These are phyloP conservation scores for Odontamblyopus lacepedii DNA, from an alignment of 2,797 vertebrate genomes.

Conservation along the genomic window DNA sequence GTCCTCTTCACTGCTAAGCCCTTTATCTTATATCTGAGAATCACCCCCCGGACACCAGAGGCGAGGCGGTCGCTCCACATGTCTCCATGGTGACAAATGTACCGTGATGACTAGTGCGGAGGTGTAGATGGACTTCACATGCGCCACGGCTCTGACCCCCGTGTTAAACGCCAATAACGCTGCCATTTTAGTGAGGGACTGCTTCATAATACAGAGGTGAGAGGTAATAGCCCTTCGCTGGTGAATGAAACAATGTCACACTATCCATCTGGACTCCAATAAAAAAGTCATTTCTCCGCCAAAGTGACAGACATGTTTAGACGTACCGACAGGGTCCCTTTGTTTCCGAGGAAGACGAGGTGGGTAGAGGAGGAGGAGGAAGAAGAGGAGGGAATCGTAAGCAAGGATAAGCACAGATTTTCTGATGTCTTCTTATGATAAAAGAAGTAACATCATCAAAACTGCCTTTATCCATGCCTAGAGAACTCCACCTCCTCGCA, in stretches of 20 bases:
- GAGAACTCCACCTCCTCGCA: slow-evolving; percentile 70
- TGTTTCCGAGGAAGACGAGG: slow-evolving; percentile 60
- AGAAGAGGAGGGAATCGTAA: slow-evolving; percentile 76
- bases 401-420: slow-evolving; percentile 89
- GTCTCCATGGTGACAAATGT: slow-evolving; percentile 62
- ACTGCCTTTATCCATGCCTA: slow-evolving; percentile 85
- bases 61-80: slow-evolving; percentile 65
- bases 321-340: slow-evolving; percentile 63
- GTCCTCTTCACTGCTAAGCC: slow-evolving; percentile 37
- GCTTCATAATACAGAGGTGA: slow-evolving; percentile 42
- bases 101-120: slow-evolving; percentile 49
- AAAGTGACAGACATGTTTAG: slow-evolving; percentile 30
- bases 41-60: slow-evolving; percentile 58
- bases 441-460: slow-evolving; percentile 90
- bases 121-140: slow-evolving; percentile 61
- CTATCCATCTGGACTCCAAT: slow-evolving; percentile 30
- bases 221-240: slow-evolving; percentile 44
- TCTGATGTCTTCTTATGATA: slow-evolving; percentile 88
- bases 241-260: slow-evolving; percentile 55
- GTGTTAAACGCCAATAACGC: slow-evolving; percentile 63
- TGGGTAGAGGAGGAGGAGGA: slow-evolving; percentile 66
- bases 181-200: slow-evolving; percentile 55
- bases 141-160: slow-evolving; percentile 51
- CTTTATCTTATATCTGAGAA: slow-evolving; percentile 71
- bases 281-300: slow-evolving; percentile 43